phyloP scores from a whole-genome alignment of 2,888 invertebrate genomes.

The Adelphocoris suturalis region DNA sequence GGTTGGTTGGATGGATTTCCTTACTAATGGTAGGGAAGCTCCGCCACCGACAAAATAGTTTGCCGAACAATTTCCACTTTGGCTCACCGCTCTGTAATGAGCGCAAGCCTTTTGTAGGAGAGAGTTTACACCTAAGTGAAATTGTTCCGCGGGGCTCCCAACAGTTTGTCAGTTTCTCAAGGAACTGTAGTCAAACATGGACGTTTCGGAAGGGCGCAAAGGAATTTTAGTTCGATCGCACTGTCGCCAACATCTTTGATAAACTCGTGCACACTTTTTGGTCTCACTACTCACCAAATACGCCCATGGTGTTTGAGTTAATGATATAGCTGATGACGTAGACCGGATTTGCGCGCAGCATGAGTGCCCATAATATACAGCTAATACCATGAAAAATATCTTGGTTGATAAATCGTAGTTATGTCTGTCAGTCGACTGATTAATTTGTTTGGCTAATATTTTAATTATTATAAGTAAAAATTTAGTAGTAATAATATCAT shows the following conservation, averaged over 20 bases:
- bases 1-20: conserved; percentile 57
- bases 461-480: no score
- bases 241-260: not conserved
- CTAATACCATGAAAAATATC: no score
- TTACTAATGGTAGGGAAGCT: conserved; percentile 52
- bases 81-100: conserved; percentile 65
- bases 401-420: no score
- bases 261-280: no score
- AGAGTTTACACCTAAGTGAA: conserved; percentile 69
- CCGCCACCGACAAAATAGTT: conserved; percentile 54
- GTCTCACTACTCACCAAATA: no score
- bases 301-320: no score
- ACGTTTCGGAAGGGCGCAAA: not conserved
- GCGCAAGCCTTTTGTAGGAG: conserved; percentile 60
- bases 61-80: conserved; percentile 64
- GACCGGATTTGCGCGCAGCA: no score
- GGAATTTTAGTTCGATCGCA: not conserved
- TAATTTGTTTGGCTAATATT: no score
- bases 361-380: no score
- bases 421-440: no score
- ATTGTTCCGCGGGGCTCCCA: conserved; percentile 63
- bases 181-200: conserved; percentile 55
- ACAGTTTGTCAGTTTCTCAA: conserved; percentile 65
- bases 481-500: no score
- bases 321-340: no score